Conservation (phyloP, 2,888 invertebrate genomes). For the Azorinus chamasolen region DNA sequence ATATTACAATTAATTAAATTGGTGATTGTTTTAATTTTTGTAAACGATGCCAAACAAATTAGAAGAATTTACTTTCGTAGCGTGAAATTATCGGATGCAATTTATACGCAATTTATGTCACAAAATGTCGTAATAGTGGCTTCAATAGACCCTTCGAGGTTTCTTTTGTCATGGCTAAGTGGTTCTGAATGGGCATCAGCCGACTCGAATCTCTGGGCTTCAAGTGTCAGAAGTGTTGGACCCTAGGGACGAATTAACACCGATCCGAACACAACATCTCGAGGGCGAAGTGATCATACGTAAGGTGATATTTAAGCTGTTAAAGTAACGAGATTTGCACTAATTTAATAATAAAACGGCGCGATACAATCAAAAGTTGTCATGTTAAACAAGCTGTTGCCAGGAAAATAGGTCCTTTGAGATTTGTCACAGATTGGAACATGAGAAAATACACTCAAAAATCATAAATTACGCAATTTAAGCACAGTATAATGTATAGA, state of each 20-base stretch:
- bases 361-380: slow-evolving; percentile 26
- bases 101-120: no score
- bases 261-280: slow-evolving; percentile 6
- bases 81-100: no score
- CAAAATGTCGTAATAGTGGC: no score
- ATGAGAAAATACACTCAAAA: no score
- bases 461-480: no score
- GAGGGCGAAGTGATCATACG: slow-evolving; percentile 9
- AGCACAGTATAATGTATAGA: no score
- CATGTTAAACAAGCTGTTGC: slow-evolving; percentile 47
- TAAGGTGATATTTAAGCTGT: slow-evolving; percentile 32
- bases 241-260: slow-evolving; percentile 48
- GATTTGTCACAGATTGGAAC: no score
- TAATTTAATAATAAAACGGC: slow-evolving; percentile 42
- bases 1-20: no score
- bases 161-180: slow-evolving; percentile 4
- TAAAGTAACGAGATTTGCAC: slow-evolving; percentile 28
- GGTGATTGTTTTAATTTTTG: no score
- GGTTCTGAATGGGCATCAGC: not conserved
- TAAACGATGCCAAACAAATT: no score
- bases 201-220: slow-evolving; percentile 1
- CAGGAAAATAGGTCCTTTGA: not conserved
- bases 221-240: slow-evolving; percentile 14
- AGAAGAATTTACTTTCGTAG: no score
- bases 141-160: no score